Percentiles rank a stretch among this genome's conserved stretches.
phyloP scores from a whole-genome alignment of 2,888 invertebrate species.

The Brachypalpus laphriformis region DNA sequence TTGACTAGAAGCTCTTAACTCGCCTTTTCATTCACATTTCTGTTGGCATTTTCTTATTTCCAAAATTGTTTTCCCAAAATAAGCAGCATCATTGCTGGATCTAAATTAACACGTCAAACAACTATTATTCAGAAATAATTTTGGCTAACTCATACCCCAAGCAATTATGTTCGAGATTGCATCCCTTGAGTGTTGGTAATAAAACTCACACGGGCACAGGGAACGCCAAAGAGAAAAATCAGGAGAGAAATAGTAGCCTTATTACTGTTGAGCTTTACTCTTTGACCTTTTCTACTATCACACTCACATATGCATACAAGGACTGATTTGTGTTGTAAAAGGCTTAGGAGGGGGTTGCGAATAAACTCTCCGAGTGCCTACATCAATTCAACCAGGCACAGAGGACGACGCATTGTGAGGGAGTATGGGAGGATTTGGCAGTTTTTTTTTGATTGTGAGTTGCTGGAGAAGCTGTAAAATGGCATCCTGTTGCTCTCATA shows the following conservation, averaged over 20 bases:
- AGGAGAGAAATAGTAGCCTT: conserved; percentile 33
- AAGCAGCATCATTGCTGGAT: conserved; percentile 17
- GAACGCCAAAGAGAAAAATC: conserved; percentile 43
- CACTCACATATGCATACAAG: background rate
- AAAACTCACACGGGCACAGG: background rate
- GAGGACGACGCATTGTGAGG: background rate
- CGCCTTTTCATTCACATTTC: conserved; percentile 10
- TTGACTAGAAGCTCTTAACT: conserved; percentile 29
- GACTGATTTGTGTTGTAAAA: background rate
- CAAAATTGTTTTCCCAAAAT: conserved; percentile 25
- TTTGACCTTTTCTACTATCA: conserved; percentile 59
- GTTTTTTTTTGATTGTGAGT: conserved; percentile 41
- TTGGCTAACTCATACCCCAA: conserved; percentile 17
- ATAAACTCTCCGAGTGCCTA: background rate
- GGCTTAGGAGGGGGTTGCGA: background rate
- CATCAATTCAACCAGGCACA: conserved; percentile 3
- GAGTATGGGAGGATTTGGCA: background rate
- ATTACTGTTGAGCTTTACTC: conserved; percentile 57
- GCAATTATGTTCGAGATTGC: conserved; percentile 38
- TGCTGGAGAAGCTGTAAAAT: conserved; percentile 38
- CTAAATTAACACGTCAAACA: conserved; percentile 49
- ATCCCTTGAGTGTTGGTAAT: background rate
- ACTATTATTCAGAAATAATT: conserved; percentile 56
- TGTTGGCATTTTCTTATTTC: background rate
- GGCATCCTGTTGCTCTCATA: conserved; percentile 72